Evolutionary conservation across 1,140 invertebrate genomes (phyloP), one percentile per base, ranked within the genome.

Genomic region (Tetramorium alpestre): DNA sequence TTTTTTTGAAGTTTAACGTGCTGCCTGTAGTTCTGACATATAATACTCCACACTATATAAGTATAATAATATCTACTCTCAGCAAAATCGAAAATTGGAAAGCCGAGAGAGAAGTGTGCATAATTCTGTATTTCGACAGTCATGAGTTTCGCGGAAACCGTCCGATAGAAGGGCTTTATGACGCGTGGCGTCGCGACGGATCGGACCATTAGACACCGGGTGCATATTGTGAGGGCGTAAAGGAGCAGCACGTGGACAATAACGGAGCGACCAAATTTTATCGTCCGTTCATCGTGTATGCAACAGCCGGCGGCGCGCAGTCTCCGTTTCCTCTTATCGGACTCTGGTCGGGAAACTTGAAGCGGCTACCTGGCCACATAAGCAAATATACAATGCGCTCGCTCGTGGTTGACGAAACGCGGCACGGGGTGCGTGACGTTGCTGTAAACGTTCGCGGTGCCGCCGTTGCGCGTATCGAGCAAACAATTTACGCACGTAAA

Each of bases 181-280:
- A 77, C 78, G 89, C 91, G 89, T 92, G 85, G 87, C 92, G 94
- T 94, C 93, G 91, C 92, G 93, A 92, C 92, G 93, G 89, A 88
- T 82, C 90, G 90, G 69, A 41, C 76, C 88, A 89, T 89, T 87
- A 77, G 85, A 73, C 67, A 73, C 58, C 51, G 88, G 70, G 65
- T 51, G 84, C 41, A 54, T 25, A 89, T 87, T 70, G 25, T 77
- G 44, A 62, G 22, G 60, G 65, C 13, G 33, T 51, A 64, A 73
- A 87, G 62, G 60, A 64, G 11, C 60, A 77, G 11, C 60, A 77
- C 41, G 13, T 54, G 41, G 85, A 73, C 54, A 84, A 62, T 69
- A 75, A 58, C 18, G 33, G 41, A 33, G 56, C n/a, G 28, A 41
- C 22, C 49, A 69, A 81, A 81, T 70, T 81, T 81, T 70, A 81